Evolutionary conservation across 1,140 invertebrate species (phyloP).

Genomic region (Triops longicaudatus): DNA sequence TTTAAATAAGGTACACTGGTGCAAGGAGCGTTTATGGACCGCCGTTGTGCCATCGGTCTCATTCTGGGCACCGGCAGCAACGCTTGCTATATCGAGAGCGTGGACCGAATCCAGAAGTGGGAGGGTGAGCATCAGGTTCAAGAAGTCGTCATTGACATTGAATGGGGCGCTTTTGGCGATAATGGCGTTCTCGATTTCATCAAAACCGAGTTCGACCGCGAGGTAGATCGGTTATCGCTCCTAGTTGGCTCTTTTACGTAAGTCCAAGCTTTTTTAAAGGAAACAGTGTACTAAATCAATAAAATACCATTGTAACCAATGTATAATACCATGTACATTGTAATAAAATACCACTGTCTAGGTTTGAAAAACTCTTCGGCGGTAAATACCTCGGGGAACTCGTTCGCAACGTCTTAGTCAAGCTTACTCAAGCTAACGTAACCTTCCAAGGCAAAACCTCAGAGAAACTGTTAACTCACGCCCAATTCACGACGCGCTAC

Average conservation of each 20-base stretch:
- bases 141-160: slow-evolving; percentile 67
- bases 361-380: slow-evolving; percentile 69
- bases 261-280: slow-evolving; percentile 30
- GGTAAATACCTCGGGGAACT: slow-evolving; percentile 85
- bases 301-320: too few relatives aligned
- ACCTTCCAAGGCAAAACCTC: slow-evolving; percentile 46
- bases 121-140: slow-evolving; percentile 43
- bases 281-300: too few relatives aligned
- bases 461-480: slow-evolving; percentile 40
- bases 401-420: slow-evolving; percentile 48
- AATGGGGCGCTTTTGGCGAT: slow-evolving; percentile 78
- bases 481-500: slow-evolving; percentile 56
- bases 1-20: slow-evolving; percentile 44
- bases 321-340: background rate
- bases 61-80: slow-evolving; percentile 68
- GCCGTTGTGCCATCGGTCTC: slow-evolving; percentile 47
- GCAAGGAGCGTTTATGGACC: slow-evolving; percentile 49
- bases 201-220: slow-evolving; percentile 59
- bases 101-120: slow-evolving; percentile 55
- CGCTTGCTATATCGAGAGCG: slow-evolving; percentile 66
- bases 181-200: slow-evolving; percentile 67
- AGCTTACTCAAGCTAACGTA: slow-evolving; percentile 45
- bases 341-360: slow-evolving; percentile 32
- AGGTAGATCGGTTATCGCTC: slow-evolving; percentile 49
- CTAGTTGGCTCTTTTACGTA: slow-evolving; percentile 49